Evolutionary conservation across 2,113 vertebrate genomes (phyloP).

Genomic region (Cephalopterus ornatus): DNA sequence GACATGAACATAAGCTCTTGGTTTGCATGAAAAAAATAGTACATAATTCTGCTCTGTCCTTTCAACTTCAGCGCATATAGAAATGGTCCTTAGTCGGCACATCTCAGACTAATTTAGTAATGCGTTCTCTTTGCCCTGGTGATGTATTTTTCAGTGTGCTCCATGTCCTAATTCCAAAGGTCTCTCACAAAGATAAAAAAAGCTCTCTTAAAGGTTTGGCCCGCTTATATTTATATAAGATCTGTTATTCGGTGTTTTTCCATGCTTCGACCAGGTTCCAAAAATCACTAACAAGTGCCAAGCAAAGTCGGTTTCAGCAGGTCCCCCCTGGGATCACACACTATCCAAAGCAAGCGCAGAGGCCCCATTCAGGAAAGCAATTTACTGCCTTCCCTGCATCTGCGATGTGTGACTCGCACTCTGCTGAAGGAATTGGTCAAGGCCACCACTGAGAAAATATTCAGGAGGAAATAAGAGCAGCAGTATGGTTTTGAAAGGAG

Average conservation of each 20-base stretch:
- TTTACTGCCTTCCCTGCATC: not conserved
- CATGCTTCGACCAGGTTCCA: not conserved
- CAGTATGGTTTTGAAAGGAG: not conserved
- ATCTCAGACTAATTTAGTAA: not conserved
- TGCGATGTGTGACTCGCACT: not conserved
- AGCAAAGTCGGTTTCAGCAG: slow-evolving; percentile 9
- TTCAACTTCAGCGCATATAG: not conserved
- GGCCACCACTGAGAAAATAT: not conserved
- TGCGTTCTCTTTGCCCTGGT: not conserved
- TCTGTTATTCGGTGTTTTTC: not conserved
- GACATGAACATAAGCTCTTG: not conserved
- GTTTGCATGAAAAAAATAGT: not conserved
- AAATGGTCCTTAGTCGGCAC: not conserved
- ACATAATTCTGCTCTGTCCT: not conserved
- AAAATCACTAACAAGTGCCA: slow-evolving; percentile 9
- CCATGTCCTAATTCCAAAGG: not conserved
- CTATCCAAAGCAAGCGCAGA: not conserved
- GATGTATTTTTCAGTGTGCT: not conserved
- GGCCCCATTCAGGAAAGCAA: not conserved
- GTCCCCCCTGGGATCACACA: not conserved
- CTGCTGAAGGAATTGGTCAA: not conserved
- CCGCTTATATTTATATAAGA: not conserved
- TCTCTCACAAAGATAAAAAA: not conserved
- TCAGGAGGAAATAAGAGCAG: not conserved
- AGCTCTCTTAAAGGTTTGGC: not conserved